Evolutionary conservation across 2,113 vertebrate species (phyloP), one percentile per base, ranked within the genome.

Genomic region (Salvelinus fontinalis): DNA sequence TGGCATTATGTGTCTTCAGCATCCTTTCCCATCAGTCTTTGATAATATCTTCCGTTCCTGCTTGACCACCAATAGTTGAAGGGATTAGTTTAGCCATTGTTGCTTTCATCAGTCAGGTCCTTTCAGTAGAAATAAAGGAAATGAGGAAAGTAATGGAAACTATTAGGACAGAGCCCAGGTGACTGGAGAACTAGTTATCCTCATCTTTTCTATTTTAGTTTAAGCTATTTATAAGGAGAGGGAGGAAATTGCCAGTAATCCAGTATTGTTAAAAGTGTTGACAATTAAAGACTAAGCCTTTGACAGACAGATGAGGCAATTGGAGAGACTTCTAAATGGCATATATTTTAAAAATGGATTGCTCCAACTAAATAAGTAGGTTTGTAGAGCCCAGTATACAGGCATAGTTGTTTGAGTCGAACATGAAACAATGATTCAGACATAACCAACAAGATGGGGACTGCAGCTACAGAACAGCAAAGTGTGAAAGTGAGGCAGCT

Each of bases 401-500:
- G 65, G 29, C 65, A 67, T 7, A 0, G 24, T 39, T 24, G n/a
- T 66, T 51, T 26, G 18, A 51, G 39, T 27, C 64, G 51, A 1
- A 27, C 20, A 34, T 7, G 7, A 16, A 34, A 75, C 64, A 29
- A 29, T 67, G 51, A 74, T 31, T 20, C 14, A 71, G 5, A 22
- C 87, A 8, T 91, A 94, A 93, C 94, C 1, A 94, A 85, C 67
- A 94, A 69, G 82, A 93, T 73, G 74, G 94, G 94, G 26, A 92
- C 7, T 2, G 89, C 71, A 0, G 92, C 91, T 74, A 92, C 87
- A n/a, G 86, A 80, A 2, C 92, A 93, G 89, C 90, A 89, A 26
- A 93, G 66, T 1, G 92, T 85, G 81, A 93, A 94, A 2, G 87
- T 2, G 51, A 93, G 54, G 29, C 94, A 92, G 78, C 91, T 85